Percentiles rank a stretch among this genome's conserved stretches.
These are phyloP conservation scores for Sinocyclocheilus anshuiensis DNA, from an alignment of 2,113 vertebrate genomes.

Conservation along the genomic window DNA sequence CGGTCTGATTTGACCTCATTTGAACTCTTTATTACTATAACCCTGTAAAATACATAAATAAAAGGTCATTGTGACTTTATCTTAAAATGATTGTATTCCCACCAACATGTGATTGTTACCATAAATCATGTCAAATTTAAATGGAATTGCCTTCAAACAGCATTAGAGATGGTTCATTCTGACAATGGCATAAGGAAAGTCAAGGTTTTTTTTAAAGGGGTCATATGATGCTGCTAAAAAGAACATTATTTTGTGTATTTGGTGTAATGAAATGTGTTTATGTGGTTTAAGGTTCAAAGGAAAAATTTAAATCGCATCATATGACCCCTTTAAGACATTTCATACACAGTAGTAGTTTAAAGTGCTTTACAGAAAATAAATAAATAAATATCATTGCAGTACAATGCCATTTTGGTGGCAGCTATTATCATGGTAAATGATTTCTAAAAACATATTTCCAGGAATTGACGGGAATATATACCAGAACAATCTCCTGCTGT, in stretches of 20 bases:
- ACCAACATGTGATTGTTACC: background rate
- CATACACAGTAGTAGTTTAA: no score
- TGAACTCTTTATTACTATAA: background rate
- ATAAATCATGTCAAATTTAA: background rate
- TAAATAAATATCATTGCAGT: background rate
- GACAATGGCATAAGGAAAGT: background rate
- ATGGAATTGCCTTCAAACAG: background rate
- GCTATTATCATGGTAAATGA: background rate
- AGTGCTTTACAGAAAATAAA: background rate
- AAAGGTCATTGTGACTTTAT: background rate
- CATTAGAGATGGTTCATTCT: background rate
- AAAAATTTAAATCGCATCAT: no score
- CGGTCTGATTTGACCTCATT: background rate
- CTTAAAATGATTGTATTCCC: background rate
- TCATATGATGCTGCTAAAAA: no score
- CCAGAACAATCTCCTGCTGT: background rate
- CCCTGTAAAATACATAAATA: background rate
- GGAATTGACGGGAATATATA: background rate
- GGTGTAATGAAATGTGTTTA: no score
- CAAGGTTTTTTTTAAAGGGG: background rate
- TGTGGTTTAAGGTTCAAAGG: no score
- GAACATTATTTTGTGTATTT: no score
- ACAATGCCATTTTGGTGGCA: background rate
- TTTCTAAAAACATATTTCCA: slow-evolving; percentile 5
- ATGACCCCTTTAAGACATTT: no score